Percentiles rank a stretch among this genome's conserved stretches.
Conservation (phyloP, 1,140 invertebrate genomes). For the Battus philenor region DNA sequence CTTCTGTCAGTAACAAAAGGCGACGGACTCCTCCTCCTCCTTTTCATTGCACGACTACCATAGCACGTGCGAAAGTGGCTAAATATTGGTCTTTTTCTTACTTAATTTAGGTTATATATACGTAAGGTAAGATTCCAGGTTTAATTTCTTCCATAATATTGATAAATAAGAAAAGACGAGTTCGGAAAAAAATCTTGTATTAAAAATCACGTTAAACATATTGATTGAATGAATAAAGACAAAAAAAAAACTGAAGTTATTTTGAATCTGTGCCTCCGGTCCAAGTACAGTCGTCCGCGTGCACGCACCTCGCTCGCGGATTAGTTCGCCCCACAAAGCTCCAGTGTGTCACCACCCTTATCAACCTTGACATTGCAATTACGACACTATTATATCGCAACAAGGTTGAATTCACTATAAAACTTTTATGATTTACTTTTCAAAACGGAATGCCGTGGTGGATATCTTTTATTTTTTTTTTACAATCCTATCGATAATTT, state of each 20-base stretch:
- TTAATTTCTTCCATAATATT: too few species aligned
- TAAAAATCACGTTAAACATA: too few species aligned
- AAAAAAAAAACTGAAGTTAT: slow-evolving; percentile 27
- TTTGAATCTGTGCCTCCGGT: slow-evolving; percentile 35
- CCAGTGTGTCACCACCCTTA: slow-evolving; percentile 39
- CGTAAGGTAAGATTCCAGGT: too few species aligned
- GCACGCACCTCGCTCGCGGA: slow-evolving; percentile 46
- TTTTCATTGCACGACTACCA: too few species aligned
- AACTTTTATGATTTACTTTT: slow-evolving; percentile 16
- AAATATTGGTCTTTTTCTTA: too few species aligned
- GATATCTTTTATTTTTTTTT: slow-evolving; percentile 13
- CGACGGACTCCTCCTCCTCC: too few species aligned
- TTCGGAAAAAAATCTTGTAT: too few species aligned
- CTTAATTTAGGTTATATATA: too few species aligned
- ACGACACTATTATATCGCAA: slow-evolving; percentile 31
- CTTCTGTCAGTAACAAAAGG: too few species aligned
- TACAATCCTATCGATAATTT: slow-evolving; percentile 4
- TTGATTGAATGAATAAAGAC: too few species aligned
- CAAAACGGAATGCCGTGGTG: slow-evolving; percentile 13
- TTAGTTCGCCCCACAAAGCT: slow-evolving; percentile 41
- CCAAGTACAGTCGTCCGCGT: slow-evolving; percentile 33
- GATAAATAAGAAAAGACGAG: too few species aligned
- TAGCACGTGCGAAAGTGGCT: too few species aligned
- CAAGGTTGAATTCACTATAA: slow-evolving; percentile 33
- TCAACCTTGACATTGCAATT: slow-evolving; percentile 32